Conservation (phyloP, 2,888 invertebrate genomes). For the Tenthredo distinguenda region DNA sequence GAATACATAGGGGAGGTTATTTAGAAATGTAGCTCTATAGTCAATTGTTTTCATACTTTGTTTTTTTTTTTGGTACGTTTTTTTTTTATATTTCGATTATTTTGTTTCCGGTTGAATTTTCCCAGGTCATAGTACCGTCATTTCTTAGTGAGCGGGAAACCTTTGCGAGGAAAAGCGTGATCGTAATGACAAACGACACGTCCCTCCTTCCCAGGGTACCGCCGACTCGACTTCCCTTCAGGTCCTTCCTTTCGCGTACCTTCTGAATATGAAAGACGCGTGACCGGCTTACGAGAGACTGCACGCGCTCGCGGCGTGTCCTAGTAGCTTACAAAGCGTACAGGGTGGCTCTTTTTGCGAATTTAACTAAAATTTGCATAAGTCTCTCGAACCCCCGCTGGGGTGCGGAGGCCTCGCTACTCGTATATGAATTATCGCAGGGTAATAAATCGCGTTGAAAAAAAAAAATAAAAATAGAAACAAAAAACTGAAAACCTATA, state of each 20-base stretch:
- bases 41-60: background rate
- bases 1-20: background rate
- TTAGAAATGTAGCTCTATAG: background rate
- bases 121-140: background rate
- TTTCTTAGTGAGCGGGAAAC: background rate
- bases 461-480: background rate
- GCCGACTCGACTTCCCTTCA: constrained; percentile 47
- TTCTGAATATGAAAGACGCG: constrained; percentile 64
- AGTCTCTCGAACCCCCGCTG: background rate
- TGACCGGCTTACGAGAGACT: constrained; percentile 68
- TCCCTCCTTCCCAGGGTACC: constrained; percentile 50
- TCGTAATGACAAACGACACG: constrained; percentile 51
- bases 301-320: constrained; percentile 16
- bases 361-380: background rate
- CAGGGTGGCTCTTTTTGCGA: constrained; percentile 42
- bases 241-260: constrained; percentile 36
- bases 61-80: background rate
- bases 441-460: background rate
- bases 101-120: constrained; percentile 1
- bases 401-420: background rate
- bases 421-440: background rate
- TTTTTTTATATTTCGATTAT: background rate
- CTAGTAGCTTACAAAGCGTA: constrained; percentile 17
- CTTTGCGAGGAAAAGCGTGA: constrained; percentile 43
- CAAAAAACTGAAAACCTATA: background rate